phyloP scores from a whole-genome alignment of 2,888 invertebrate species.

The Volucella zonaria region DNA sequence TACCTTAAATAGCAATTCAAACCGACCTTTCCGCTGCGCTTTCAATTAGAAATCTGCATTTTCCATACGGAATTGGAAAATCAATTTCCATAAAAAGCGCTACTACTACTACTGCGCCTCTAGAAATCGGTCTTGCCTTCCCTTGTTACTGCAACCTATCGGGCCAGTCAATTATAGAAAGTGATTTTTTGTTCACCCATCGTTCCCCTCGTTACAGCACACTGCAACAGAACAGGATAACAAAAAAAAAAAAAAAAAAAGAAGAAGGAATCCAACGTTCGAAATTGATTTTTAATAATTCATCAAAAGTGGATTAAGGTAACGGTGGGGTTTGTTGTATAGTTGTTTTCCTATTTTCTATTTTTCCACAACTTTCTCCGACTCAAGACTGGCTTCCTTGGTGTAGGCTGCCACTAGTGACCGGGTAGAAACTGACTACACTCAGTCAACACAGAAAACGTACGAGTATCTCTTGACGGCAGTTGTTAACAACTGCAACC shows the following conservation, averaged over 20 bases:
- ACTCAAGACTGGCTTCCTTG: constrained; percentile 43
- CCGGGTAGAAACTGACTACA: too few species aligned
- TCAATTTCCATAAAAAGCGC: too few species aligned
- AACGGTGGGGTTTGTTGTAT: constrained; percentile 18
- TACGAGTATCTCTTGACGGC: constrained; percentile 31
- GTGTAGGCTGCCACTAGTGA: constrained; percentile 13
- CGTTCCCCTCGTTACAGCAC: constrained; percentile 6
- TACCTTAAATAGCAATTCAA: too few species aligned
- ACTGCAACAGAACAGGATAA: constrained; percentile 9
- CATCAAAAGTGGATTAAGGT: constrained; percentile 71
- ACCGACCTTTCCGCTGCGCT: too few species aligned
- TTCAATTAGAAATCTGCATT: too few species aligned
- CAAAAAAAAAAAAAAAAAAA: background rate
- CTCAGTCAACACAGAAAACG: background rate
- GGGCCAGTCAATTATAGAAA: background rate
- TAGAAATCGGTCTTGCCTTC: too few species aligned
- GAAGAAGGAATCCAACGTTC: constrained; percentile 49
- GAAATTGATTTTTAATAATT: constrained; percentile 73
- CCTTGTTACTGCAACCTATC: too few species aligned
- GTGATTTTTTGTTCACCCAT: background rate
- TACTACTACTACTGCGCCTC: too few species aligned
- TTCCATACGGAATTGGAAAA: too few species aligned
- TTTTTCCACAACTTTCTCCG: constrained; percentile 25
- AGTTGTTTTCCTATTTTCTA: background rate
- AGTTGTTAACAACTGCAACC: constrained; percentile 54